These are phyloP conservation scores for Schizopygopsis malacanthus DNA, from an alignment of 2,797 vertebrate species.

Conservation along the genomic window DNA sequence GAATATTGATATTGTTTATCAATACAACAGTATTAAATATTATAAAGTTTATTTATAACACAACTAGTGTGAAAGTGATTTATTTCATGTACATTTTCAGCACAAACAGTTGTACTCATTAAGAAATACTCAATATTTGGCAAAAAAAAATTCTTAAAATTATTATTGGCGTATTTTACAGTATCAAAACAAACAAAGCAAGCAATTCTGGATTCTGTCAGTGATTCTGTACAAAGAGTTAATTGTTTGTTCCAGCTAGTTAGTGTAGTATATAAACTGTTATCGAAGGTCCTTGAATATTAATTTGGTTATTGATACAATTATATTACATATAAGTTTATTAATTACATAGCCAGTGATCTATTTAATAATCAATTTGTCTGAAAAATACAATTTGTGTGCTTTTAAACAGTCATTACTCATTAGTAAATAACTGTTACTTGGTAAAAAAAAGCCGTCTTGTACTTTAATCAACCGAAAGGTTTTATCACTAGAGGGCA, in stretches of 20 bases:
- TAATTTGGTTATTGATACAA: background rate
- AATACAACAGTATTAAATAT: constrained; percentile 1
- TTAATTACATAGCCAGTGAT: background rate
- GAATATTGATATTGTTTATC: background rate
- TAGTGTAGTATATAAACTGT: background rate
- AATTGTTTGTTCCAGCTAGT: background rate
- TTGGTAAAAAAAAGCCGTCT: background rate
- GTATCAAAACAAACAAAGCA: background rate
- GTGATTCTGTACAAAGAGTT: background rate
- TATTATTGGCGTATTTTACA: background rate
- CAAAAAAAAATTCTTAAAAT: background rate
- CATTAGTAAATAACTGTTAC: background rate
- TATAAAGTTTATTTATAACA: background rate
- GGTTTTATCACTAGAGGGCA: constrained; percentile 52
- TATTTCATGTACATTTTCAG: background rate
- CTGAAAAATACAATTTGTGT: too few species aligned
- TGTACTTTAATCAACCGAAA: background rate
- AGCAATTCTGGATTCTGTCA: too few species aligned
- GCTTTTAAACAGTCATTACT: background rate
- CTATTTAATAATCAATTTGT: background rate
- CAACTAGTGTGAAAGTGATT: background rate
- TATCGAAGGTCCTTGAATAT: background rate
- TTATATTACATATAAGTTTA: background rate
- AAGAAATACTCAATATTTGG: constrained; percentile 17
- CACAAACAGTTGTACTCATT: background rate